Conservation (phyloP, 2,888 invertebrate species). For the Atethmia centrago region DNA sequence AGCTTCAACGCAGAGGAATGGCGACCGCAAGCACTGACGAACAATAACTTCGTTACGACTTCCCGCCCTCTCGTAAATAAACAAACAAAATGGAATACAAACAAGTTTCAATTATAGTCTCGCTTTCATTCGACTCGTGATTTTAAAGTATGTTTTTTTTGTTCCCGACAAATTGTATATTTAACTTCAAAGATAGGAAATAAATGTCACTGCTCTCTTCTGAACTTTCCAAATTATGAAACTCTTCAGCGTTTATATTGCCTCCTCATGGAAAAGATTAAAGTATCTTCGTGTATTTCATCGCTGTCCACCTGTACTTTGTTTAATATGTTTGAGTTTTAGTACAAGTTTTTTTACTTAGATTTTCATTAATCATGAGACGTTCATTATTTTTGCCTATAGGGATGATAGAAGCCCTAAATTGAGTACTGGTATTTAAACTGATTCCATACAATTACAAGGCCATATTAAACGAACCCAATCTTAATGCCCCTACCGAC, state of each 20-base stretch:
- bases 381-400: neutral
- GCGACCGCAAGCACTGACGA: constrained; percentile 65
- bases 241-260: constrained; percentile 49
- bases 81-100: constrained; percentile 74
- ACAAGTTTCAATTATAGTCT: constrained; percentile 64
- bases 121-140: constrained; percentile 54
- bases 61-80: constrained; percentile 71
- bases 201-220: constrained; percentile 69
- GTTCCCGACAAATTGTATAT: constrained; percentile 57
- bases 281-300: constrained; percentile 41
- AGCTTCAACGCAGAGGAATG: constrained; percentile 40
- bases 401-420: neutral
- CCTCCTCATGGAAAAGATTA: constrained; percentile 44
- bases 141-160: constrained; percentile 49
- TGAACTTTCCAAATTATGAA: constrained; percentile 66
- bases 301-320: constrained; percentile 12
- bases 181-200: constrained; percentile 65
- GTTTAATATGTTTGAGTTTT: constrained; percentile 19
- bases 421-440: neutral
- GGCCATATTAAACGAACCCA: neutral
- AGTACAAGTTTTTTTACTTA: neutral
- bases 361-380: neutral
- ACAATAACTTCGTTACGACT: constrained; percentile 76
- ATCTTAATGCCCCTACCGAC: neutral
- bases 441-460: neutral